These are phyloP conservation scores for Tribolium madens DNA, from an alignment of 1,140 invertebrate species.

Conservation along the genomic window DNA sequence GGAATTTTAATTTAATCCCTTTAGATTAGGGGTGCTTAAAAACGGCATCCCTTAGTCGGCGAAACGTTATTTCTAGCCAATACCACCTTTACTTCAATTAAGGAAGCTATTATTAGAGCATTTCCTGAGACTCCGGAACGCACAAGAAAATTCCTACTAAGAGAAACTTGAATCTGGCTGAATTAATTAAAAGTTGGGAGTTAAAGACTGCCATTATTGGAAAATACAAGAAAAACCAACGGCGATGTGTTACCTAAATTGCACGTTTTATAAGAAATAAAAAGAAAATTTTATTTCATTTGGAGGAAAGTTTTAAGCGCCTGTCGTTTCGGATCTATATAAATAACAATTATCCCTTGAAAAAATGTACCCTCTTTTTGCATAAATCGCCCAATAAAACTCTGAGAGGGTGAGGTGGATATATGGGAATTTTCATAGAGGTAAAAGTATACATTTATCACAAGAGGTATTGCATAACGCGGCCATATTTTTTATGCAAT, in stretches of 20 bases:
- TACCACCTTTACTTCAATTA: constrained; percentile 33
- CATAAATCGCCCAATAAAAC: constrained; percentile 23
- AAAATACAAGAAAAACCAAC: neutral
- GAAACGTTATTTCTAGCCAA: constrained; percentile 19
- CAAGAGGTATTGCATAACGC: constrained; percentile 9
- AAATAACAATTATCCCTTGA: constrained; percentile 1
- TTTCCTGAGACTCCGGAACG: constrained; percentile 13
- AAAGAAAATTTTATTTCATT: neutral
- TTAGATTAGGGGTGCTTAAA: constrained; percentile 13
- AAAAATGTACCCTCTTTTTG: neutral
- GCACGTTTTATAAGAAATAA: neutral
- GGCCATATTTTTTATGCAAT: constrained; percentile 16
- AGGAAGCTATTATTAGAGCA: constrained; percentile 32
- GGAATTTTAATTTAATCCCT: constrained; percentile 24
- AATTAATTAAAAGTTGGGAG: constrained; percentile 31
- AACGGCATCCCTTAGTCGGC: constrained; percentile 1
- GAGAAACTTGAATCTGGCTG: constrained; percentile 30
- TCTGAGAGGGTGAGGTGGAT: neutral
- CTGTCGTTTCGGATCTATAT: constrained; percentile 2
- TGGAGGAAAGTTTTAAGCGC: neutral
- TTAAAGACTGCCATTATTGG: constrained; percentile 20
- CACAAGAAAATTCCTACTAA: constrained; percentile 17
- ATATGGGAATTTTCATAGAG: neutral
- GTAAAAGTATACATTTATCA: constrained; percentile 30
- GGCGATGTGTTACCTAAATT: neutral